Percentiles rank a stretch among this genome's conserved stretches.
Conservation (phyloP, 2,113 vertebrate genomes). For the Hippocampus abdominalis region DNA sequence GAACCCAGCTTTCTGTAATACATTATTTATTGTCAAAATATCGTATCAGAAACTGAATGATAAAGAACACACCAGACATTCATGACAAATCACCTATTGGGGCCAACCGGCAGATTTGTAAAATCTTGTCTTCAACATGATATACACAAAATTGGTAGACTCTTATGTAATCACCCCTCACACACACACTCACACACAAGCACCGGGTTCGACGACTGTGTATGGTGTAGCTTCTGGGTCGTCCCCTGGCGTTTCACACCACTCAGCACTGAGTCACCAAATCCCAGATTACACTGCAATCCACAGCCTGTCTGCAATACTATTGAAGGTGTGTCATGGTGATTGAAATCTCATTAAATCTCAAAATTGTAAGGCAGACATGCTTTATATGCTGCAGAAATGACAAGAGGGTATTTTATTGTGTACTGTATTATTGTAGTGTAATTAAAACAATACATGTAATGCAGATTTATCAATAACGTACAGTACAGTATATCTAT, state of each 20-base stretch:
- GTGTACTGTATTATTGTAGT: too few relatives aligned
- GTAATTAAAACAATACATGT: too few relatives aligned
- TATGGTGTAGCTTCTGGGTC: slow-evolving; percentile 17
- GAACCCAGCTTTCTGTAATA: too few relatives aligned
- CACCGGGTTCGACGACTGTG: neutral
- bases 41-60: too few relatives aligned
- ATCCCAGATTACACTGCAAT: slow-evolving; percentile 71
- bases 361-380: too few relatives aligned
- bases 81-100: too few relatives aligned
- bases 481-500: too few relatives aligned
- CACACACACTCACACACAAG: neutral
- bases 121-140: neutral
- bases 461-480: neutral
- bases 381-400: too few relatives aligned
- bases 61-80: too few relatives aligned
- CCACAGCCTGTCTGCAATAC: slow-evolving; percentile 58
- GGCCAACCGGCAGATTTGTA: neutral
- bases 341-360: slow-evolving; percentile 62
- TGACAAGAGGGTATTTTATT: too few relatives aligned
- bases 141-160: neutral
- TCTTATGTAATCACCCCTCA: slow-evolving; percentile 7
- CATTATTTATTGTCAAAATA: too few relatives aligned
- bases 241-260: slow-evolving; percentile 61
- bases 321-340: slow-evolving; percentile 30
- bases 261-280: slow-evolving; percentile 70